Conservation (phyloP, 2,888 invertebrate genomes). For the Drosophila nigricruria region DNA sequence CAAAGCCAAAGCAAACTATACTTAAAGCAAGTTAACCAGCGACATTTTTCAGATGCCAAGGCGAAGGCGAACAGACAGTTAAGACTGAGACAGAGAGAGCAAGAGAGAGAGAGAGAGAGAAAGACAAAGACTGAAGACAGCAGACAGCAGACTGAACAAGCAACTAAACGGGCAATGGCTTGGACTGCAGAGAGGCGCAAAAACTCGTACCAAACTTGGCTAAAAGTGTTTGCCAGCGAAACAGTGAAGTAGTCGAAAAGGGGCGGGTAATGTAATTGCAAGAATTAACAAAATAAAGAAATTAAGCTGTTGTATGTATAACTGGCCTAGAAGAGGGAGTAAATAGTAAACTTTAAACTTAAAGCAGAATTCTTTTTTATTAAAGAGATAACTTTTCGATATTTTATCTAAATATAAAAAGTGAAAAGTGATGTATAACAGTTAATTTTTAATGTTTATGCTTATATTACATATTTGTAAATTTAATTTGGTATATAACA, state of each 20-base stretch:
- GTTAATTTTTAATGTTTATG: no score
- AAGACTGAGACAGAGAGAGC: conserved; percentile 13
- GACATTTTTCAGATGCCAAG: conserved; percentile 79
- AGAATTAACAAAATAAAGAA: conserved; percentile 1
- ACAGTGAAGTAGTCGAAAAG: conserved; percentile 36
- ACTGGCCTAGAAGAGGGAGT: no score
- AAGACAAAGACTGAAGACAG: conserved; percentile 18
- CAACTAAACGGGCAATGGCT: conserved; percentile 71
- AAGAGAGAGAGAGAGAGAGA: background rate
- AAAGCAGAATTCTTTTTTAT: background rate
- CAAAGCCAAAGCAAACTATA: conserved; percentile 69
- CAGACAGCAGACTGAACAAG: conserved; percentile 51
- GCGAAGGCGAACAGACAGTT: conserved; percentile 49
- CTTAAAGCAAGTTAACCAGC: conserved; percentile 79
- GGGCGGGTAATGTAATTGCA: conserved; percentile 6
- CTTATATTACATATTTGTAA: no score
- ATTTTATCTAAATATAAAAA: background rate
- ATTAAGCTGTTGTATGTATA: background rate
- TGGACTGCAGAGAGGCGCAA: conserved; percentile 55
- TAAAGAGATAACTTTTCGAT: background rate
- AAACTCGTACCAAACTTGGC: conserved; percentile 73
- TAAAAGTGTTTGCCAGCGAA: conserved; percentile 56
- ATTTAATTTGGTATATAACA: no score
- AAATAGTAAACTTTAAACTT: background rate
- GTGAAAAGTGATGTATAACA: no score